Conservation (phyloP, 2,888 invertebrate genomes). For the Gonocerus acuteangulatus region DNA sequence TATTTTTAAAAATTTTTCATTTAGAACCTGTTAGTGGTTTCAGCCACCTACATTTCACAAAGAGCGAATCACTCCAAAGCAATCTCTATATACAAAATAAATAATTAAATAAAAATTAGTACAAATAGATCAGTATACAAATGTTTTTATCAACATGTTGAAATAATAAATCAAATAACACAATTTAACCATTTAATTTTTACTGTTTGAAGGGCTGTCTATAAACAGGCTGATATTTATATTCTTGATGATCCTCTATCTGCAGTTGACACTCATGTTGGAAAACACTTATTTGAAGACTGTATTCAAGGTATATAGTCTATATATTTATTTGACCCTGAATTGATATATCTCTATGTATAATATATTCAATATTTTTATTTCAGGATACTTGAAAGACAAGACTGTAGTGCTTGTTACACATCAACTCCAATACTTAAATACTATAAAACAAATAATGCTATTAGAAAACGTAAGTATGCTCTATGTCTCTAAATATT, state of each 20-base stretch:
- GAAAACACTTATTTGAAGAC: conserved; percentile 49
- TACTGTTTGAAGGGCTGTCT: conserved; percentile 48
- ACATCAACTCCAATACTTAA: conserved; percentile 74
- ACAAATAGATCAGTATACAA: too few relatives aligned
- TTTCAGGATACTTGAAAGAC: conserved; percentile 52
- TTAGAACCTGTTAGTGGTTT: too few relatives aligned
- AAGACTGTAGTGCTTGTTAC: conserved; percentile 71
- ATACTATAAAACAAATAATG: conserved; percentile 54
- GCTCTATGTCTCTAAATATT: too few relatives aligned
- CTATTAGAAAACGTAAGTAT: conserved; percentile 45
- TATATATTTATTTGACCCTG: not conserved
- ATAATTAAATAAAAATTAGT: too few relatives aligned
- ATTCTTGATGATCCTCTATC: conserved; percentile 52
- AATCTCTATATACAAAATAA: too few relatives aligned
- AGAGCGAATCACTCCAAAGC: too few relatives aligned
- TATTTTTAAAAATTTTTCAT: too few relatives aligned
- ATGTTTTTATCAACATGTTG: too few relatives aligned
- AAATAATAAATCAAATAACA: too few relatives aligned
- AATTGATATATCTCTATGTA: too few relatives aligned
- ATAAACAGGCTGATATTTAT: conserved; percentile 50
- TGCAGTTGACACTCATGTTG: conserved; percentile 51
- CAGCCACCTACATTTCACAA: too few relatives aligned
- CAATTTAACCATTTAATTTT: too few relatives aligned
- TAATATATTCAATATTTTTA: conserved; percentile 37
- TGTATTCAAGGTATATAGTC: conserved; percentile 43